Evolutionary conservation across 2,888 invertebrate species (phyloP).

Genomic region (Dysmachus trigonus): DNA sequence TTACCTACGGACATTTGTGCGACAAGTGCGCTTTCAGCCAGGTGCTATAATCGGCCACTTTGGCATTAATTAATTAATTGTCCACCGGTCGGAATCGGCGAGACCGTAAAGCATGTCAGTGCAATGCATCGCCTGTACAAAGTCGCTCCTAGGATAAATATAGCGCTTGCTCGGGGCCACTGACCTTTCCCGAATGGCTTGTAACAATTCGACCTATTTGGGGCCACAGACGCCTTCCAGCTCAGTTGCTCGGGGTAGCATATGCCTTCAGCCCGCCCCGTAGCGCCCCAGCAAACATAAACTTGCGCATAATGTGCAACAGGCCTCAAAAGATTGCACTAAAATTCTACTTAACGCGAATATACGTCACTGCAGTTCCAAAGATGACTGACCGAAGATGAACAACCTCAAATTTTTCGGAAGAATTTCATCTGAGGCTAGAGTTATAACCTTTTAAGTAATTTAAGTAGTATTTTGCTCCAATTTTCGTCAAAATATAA

Average conservation of each 20-base stretch:
- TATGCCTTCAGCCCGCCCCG: background rate
- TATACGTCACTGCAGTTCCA: background rate
- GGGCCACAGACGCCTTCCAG: background rate
- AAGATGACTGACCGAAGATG: background rate
- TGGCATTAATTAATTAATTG: conserved; percentile 17
- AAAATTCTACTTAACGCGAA: background rate
- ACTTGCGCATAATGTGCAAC: background rate
- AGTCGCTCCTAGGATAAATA: background rate
- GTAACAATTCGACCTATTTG: background rate
- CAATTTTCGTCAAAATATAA: too few species aligned
- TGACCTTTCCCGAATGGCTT: background rate
- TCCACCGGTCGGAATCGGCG: background rate
- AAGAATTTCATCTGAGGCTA: background rate
- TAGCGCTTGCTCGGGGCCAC: background rate
- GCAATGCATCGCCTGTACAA: background rate
- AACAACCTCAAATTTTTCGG: background rate
- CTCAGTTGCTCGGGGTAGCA: background rate
- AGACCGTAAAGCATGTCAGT: background rate
- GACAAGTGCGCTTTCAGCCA: background rate
- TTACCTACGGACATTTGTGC: background rate
- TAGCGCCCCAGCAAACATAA: background rate
- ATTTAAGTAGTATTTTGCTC: background rate
- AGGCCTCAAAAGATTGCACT: background rate
- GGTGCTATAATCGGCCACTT: background rate
- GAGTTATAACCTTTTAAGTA: background rate